Base-by-base conservation (phyloP, 2,797 vertebrate genomes). In the Syncerus caffer region DNA sequence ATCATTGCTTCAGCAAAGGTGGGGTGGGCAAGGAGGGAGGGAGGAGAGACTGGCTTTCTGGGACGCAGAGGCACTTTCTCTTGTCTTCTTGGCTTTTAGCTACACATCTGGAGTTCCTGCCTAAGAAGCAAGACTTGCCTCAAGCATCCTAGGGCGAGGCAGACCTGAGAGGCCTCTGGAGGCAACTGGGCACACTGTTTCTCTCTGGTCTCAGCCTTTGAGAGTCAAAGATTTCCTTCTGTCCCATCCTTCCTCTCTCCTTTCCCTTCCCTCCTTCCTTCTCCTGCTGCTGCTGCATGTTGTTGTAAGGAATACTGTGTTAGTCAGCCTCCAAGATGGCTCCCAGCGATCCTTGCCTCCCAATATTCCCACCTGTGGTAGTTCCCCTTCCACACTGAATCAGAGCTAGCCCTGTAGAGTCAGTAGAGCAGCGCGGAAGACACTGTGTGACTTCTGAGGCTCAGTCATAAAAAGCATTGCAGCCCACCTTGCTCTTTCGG, bases 11-110 rank as follows among this genome's bases (percentile, higher is more conserved):
- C 71, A 96, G 94, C 92, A 96, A 53, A 97, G 94, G 60, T 94
- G 93, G 97, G 97, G 95, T 83, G 90, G 86, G 92, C 79, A 97
- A 97, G 53, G 89, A 93, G 97, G 97, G 97, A 92, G 95, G 97
- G 95, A 93, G 90, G 57, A 88, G n/a, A 89, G 71, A 85, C 51
- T 93, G 92, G 90, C 51, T 93, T 85, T 42, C 85, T 92, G 93
- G 96, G 60, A 92, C 19, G 34, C 84, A 57, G 85, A 79, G 76
- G 88, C 67, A 74, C 85, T 94, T 96, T 91, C 60, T 87, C n/a
- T 21, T 27, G 21, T 94, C 88, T 55, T 92, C 60, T 74, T 96
- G 88, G 71, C 64, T 93, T 94, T 88, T 85, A 60, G 87, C 21
- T 96, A 27, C 23, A 90, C 31, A 45, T 62, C 47, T 89, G 90